These are phyloP conservation scores for Cynoglossus semilaevis DNA, from an alignment of 2,113 vertebrate species.

Conservation along the genomic window DNA sequence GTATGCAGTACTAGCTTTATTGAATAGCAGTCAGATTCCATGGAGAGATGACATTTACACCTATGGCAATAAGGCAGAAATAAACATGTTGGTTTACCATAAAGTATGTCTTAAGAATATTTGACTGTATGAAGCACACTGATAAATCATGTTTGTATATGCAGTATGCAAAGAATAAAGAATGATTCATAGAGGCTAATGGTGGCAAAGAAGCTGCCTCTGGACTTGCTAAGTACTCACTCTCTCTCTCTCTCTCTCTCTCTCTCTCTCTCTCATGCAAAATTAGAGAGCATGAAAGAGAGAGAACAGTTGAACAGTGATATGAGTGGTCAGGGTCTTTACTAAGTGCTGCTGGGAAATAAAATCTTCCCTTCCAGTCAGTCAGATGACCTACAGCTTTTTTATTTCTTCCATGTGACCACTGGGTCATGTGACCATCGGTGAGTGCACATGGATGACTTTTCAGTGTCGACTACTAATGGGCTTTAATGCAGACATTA, in stretches of 20 bases:
- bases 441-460: constrained; percentile 16
- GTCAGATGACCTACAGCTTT: constrained; percentile 53
- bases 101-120: neutral
- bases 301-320: constrained; percentile 45
- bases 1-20: no score
- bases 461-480: constrained; percentile 51
- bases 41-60: no score
- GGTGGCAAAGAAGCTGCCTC: constrained; percentile 15
- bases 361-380: constrained; percentile 53
- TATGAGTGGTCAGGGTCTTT: constrained; percentile 57
- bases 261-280: constrained; percentile 8
- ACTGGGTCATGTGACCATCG: constrained; percentile 38
- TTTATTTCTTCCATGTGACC: constrained; percentile 48
- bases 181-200: constrained; percentile 49
- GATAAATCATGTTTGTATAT: constrained; percentile 8
- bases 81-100: no score
- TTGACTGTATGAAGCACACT: neutral
- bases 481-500: constrained; percentile 43
- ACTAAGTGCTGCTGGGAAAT: constrained; percentile 70
- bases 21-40: no score
- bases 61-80: no score
- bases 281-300: neutral
- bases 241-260: no score
- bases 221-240: constrained; percentile 42
- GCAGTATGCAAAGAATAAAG: constrained; percentile 22